These are phyloP conservation scores for Rhinogobius similis DNA, from an alignment of 2,113 vertebrate species.

Conservation along the genomic window DNA sequence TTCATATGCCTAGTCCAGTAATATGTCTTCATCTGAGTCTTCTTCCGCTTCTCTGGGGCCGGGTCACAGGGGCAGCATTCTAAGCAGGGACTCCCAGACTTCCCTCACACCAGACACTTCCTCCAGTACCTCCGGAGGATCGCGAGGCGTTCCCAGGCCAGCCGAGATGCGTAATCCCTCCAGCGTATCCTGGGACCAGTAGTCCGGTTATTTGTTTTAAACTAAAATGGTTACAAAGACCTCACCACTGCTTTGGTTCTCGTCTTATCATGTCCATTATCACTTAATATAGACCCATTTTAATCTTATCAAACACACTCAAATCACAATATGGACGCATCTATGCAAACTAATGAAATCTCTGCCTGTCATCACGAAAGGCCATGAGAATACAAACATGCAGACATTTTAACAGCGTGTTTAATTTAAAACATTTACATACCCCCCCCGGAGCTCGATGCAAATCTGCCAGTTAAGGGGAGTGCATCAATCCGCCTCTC, in stretches of 20 bases:
- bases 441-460: conserved; percentile 11
- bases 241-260: not conserved
- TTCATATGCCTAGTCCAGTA: not conserved
- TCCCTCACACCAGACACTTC: too few relatives aligned
- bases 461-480: conserved; percentile 1
- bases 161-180: too few relatives aligned
- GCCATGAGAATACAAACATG: not conserved
- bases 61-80: too few relatives aligned
- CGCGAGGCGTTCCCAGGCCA: too few relatives aligned
- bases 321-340: not conserved
- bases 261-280: not conserved
- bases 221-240: not conserved
- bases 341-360: not conserved
- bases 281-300: not conserved
- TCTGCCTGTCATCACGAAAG: not conserved
- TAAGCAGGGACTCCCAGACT: too few relatives aligned
- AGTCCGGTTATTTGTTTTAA: not conserved
- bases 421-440: conserved; percentile 3
- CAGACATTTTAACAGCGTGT: not conserved
- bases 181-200: too few relatives aligned
- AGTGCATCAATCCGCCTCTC: conserved; percentile 6
- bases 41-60: too few relatives aligned
- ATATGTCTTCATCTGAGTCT: too few relatives aligned
- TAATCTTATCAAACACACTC: not conserved
- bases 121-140: too few relatives aligned